Percentiles rank a stretch among this genome's conserved stretches.
Conservation (phyloP, 2,888 invertebrate species). For the Nomada ruficornis region DNA sequence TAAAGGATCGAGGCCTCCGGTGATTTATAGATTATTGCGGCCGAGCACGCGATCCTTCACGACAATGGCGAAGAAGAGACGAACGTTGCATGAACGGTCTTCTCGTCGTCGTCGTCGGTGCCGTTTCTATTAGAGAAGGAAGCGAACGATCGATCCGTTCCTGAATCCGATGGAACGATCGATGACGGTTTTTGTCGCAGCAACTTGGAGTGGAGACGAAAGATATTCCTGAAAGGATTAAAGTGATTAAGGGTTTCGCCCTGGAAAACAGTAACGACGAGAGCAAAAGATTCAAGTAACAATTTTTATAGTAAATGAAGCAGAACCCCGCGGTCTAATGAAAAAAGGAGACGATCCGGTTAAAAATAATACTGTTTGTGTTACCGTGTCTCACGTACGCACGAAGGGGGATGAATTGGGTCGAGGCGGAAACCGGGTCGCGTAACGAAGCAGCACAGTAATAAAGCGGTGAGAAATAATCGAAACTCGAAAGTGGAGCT, state of each 20-base stretch:
- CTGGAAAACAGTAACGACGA: too few relatives aligned
- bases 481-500: constrained; percentile 67
- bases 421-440: constrained; percentile 24
- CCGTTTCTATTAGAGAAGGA: constrained; percentile 23
- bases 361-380: background rate
- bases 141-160: constrained; percentile 16
- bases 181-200: background rate
- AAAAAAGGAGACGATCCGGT: background rate
- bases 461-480: constrained; percentile 63
- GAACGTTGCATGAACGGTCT: constrained; percentile 56
- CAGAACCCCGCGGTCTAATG: background rate
- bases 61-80: constrained; percentile 63
- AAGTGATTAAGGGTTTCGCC: too few relatives aligned
- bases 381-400: too few relatives aligned
- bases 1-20: constrained; percentile 75
- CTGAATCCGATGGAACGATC: constrained; percentile 16
- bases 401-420: background rate
- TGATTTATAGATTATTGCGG: constrained; percentile 80
- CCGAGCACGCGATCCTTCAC: constrained; percentile 73
- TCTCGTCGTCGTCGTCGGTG: constrained; percentile 47
- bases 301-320: background rate
- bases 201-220: background rate
- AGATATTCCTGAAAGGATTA: too few relatives aligned
- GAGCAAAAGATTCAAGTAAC: too few relatives aligned
- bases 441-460: constrained; percentile 46